Percentiles rank a stretch among this genome's conserved stretches.
Evolutionary conservation across 1,140 invertebrate genomes (phyloP).

Genomic region (Drosophila jambulina): DNA sequence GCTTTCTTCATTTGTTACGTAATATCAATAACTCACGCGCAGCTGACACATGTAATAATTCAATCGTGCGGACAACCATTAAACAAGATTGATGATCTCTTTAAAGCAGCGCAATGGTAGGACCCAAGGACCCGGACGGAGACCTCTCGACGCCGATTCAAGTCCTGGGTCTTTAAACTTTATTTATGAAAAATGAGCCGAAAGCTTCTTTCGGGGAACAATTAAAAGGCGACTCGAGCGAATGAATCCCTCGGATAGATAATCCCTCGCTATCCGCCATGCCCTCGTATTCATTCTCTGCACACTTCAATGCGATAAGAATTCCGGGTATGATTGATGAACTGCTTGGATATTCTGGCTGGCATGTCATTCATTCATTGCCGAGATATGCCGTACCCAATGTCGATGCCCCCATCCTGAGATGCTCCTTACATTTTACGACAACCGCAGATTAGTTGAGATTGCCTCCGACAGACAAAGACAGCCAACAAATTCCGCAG

Average conservation of each 20-base stretch:
- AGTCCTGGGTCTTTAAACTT: slow-evolving; percentile 63
- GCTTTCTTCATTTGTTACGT: slow-evolving; percentile 82
- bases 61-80: slow-evolving; percentile 85
- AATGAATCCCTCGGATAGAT: slow-evolving; percentile 22
- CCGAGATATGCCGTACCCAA: slow-evolving; percentile 53
- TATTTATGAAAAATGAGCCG: slow-evolving; percentile 68
- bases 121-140: slow-evolving; percentile 21
- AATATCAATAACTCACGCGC: slow-evolving; percentile 82
- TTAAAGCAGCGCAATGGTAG: slow-evolving; percentile 58
- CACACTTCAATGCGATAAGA: slow-evolving; percentile 59
- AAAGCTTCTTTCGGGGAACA: slow-evolving; percentile 48
- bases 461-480: slow-evolving; percentile 65
- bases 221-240: slow-evolving; percentile 54
- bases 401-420: neutral
- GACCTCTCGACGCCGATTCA: slow-evolving; percentile 60
- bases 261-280: slow-evolving; percentile 28
- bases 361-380: slow-evolving; percentile 68
- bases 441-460: slow-evolving; percentile 80
- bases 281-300: slow-evolving; percentile 20
- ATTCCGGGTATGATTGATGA: slow-evolving; percentile 69
- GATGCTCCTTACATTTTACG: slow-evolving; percentile 61
- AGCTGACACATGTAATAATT: slow-evolving; percentile 85
- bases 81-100: slow-evolving; percentile 85
- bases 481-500: slow-evolving; percentile 78
- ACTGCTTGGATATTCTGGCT: slow-evolving; percentile 48